Base-by-base conservation (phyloP, 2,113 vertebrate genomes). In the Leucopsar rothschildi region DNA sequence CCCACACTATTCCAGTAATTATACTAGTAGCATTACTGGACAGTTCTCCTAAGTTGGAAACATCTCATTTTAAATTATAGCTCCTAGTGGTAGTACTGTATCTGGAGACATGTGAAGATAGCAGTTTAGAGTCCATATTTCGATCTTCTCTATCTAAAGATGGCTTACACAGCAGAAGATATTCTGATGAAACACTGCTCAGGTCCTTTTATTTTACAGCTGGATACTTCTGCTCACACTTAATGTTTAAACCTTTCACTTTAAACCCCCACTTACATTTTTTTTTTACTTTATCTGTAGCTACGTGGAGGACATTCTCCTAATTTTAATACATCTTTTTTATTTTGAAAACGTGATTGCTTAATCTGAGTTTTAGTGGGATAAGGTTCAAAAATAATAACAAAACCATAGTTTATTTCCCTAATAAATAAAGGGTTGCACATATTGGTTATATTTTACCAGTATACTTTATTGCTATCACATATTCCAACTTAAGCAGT, bases 371-470 rank as follows among this genome's bases (percentile, higher is more conserved):
- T 53, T 96, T 92, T 79, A 97, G 45, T 86, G 65, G 92, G 64
- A 83, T 64, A 87, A 78, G 15, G 57, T 91, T 96, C 88, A 49
- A 96, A 96, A 95, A 94, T 68, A 95, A 61, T 78, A 93, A 81
- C 63, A 96, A 84, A 88, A 39, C 44, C 66, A 40, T 57, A 28
- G 65, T 83, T 96, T 81, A 69, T 85, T 72, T 97, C 86, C 92
- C 59, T 91, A 95, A 77, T 72, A 96, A 91, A 97, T 84, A 47
- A 61, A 80, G 79, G 73, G 31, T 69, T 93, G 47, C 69, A 94
- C 55, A 86, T 70, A 93, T 13, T 94, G 71, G 31, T 82, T 39
- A 76, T 93, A 91, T 92, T 87, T 94, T 94, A 96, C 27, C 24
- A 71, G 66, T 59, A 92, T 19, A 79, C 16, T 59, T 77, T 86